Evolutionary conservation across 30 jellyfish, hydroid and myxozoan species (phyloP).

Genomic region (Pelagia noctiluca): DNA sequence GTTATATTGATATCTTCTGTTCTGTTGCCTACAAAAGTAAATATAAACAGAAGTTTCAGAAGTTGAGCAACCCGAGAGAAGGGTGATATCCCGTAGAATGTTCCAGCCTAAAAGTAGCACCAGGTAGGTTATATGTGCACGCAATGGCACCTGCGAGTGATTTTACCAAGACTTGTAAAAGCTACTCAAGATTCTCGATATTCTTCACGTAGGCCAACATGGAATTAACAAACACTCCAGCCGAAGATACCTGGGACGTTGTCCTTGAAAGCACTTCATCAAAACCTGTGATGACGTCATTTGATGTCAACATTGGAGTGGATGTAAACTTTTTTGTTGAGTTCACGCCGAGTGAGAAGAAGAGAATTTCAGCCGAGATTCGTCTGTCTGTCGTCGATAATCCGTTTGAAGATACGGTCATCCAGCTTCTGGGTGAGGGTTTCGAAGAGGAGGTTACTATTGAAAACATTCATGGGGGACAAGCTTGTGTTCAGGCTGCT

Average conservation of each 20-base stretch:
- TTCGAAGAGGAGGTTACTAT: constrained; percentile 83
- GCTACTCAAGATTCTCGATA: too few species aligned
- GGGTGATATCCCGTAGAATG: too few species aligned
- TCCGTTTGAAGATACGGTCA: constrained; percentile 87
- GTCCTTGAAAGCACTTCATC: constrained; percentile 52
- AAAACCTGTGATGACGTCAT: constrained; percentile 66
- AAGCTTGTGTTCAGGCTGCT: constrained; percentile 9
- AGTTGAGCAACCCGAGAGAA: too few species aligned
- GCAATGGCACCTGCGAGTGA: too few species aligned
- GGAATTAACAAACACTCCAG: background rate
- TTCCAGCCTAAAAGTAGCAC: too few species aligned
- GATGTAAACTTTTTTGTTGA: constrained; percentile 63
- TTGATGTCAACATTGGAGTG: constrained; percentile 64
- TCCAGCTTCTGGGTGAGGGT: constrained; percentile 90
- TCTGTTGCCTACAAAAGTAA: too few species aligned
- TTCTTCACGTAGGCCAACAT: background rate
- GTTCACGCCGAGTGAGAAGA: constrained; percentile 72
- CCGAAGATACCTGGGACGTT: constrained; percentile 16
- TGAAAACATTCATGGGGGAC: constrained; percentile 83
- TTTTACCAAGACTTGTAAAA: too few species aligned
- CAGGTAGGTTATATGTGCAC: too few species aligned
- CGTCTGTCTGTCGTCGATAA: constrained; percentile 84
- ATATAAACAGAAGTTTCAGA: too few species aligned
- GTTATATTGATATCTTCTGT: too few species aligned
- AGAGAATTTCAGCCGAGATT: constrained; percentile 73